Evolutionary conservation across 35 echinoderm and acorn worm genomes (phyloP), one percentile per base, ranked within the genome.

Genomic region (Diadema setosum): DNA sequence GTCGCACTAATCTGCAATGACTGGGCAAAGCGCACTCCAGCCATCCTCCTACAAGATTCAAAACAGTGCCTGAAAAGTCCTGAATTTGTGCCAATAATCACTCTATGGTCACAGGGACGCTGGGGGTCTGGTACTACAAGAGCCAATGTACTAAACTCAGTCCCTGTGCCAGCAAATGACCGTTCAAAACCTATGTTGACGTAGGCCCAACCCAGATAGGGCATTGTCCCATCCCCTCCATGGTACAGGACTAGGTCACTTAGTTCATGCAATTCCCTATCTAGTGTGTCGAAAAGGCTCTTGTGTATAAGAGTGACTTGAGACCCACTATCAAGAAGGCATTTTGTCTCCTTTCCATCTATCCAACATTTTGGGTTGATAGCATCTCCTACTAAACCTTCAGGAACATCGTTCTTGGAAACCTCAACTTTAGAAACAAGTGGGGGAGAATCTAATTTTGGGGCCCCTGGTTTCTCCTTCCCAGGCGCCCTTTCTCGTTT

Each of bases 241-340:
- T 94, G 93, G 26, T 65, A 82, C 30, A 94, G 18, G 15, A 86
- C 55, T 26, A 94, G 58, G 42, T 94, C 93, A 36, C 24, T 52
- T 5, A 94, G 41, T 42, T 87, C 87, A 35, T 69, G 55, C 31
- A 95, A 42, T 30, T 87, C 59, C 23, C 45, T n/a, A 0, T 69
- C 55, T 3, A 95, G 46, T 1, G 16, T 44, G 18, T 90, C 42
- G 39, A 95, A 90, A 16, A 95, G 50, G 40, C 65, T 70, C 3
- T 81, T 46, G 15, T 52, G 59, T 45, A 95, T 74, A 17, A 90
- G 39, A 36, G 93, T 95, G 0, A 95, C 87, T 34, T 95, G 87
- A 4, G 93, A 95, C 17, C 93, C 87, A 82, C 93, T 90, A 64
- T 90, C 93, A 18, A 95, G 12, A 14, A 90, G 46, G 42, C 87